These are phyloP conservation scores for Siniperca obscura DNA, from an alignment of 2,797 vertebrate species.

Conservation along the genomic window DNA sequence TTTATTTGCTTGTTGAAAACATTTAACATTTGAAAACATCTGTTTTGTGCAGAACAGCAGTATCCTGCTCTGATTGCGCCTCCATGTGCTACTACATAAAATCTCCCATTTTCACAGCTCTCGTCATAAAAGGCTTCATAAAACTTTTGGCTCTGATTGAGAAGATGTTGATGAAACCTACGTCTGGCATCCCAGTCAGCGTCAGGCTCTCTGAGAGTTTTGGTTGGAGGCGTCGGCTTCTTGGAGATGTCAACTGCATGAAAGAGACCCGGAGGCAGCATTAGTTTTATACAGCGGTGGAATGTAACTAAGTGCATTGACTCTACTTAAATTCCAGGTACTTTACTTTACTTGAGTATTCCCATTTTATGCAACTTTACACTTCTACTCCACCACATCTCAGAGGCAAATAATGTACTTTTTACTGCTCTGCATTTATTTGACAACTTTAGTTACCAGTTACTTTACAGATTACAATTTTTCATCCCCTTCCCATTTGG, in stretches of 20 bases:
- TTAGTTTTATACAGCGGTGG: neutral
- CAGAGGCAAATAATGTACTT: too few relatives aligned
- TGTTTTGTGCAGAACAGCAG: neutral
- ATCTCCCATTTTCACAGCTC: neutral
- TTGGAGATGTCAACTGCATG: slow-evolving; percentile 11
- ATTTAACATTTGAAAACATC: neutral
- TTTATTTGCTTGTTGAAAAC: neutral
- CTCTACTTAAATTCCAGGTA: too few relatives aligned
- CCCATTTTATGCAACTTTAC: too few relatives aligned
- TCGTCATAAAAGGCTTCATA: slow-evolving; percentile 16
- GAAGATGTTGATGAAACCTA: slow-evolving; percentile 20
- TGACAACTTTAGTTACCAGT: too few relatives aligned
- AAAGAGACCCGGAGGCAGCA: neutral
- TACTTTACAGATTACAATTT: too few relatives aligned
- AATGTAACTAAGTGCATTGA: neutral
- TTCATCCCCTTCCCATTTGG: too few relatives aligned
- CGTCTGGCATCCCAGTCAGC: slow-evolving; percentile 56
- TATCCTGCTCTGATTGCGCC: neutral
- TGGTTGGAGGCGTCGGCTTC: neutral
- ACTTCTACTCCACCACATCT: too few relatives aligned
- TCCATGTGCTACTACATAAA: neutral
- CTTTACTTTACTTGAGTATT: too few relatives aligned
- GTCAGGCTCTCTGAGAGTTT: slow-evolving; percentile 49
- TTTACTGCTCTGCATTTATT: too few relatives aligned
- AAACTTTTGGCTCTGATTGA: slow-evolving; percentile 10